Conservation (phyloP, 2,797 vertebrate genomes). For the Bovichtus diacanthus region DNA sequence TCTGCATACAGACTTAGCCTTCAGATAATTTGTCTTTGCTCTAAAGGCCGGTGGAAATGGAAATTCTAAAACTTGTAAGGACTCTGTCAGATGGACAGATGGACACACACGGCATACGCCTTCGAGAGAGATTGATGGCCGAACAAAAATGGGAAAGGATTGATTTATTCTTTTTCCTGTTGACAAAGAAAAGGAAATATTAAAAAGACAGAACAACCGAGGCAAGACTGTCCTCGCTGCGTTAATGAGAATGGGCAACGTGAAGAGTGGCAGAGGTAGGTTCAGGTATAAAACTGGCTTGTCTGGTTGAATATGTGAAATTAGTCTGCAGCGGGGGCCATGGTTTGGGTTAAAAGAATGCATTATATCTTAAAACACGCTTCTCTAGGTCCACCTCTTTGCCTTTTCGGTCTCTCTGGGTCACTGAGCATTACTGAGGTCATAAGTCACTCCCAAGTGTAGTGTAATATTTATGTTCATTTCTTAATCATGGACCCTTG, state of each 20-base stretch:
- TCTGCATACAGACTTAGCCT: not conserved
- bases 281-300: not conserved
- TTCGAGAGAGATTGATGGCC: slow-evolving; percentile 18
- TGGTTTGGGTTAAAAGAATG: slow-evolving; percentile 25
- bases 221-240: not conserved
- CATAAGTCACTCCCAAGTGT: slow-evolving; percentile 33
- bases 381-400: slow-evolving; percentile 17
- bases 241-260: slow-evolving; percentile 15
- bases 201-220: slow-evolving; percentile 17
- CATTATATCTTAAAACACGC: slow-evolving; percentile 25
- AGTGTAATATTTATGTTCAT: slow-evolving; percentile 6
- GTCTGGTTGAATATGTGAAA: slow-evolving; percentile 3
- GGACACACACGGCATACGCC: not conserved
- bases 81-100: slow-evolving; percentile 31
- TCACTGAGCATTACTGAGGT: slow-evolving; percentile 58
- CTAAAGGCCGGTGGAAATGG: not conserved
- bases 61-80: slow-evolving; percentile 1
- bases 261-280: not conserved
- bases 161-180: slow-evolving; percentile 41
- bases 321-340: not conserved
- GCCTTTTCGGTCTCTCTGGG: slow-evolving; percentile 38
- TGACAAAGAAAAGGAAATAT: not conserved
- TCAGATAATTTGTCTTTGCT: slow-evolving; percentile 5
- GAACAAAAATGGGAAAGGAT: not conserved
- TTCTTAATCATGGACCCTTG: not conserved